A percentile compares a stretch with the other conserved stretches of the same genome.
Conservation (phyloP, 2,888 invertebrate species). For the Lasioglossum figueresi region DNA sequence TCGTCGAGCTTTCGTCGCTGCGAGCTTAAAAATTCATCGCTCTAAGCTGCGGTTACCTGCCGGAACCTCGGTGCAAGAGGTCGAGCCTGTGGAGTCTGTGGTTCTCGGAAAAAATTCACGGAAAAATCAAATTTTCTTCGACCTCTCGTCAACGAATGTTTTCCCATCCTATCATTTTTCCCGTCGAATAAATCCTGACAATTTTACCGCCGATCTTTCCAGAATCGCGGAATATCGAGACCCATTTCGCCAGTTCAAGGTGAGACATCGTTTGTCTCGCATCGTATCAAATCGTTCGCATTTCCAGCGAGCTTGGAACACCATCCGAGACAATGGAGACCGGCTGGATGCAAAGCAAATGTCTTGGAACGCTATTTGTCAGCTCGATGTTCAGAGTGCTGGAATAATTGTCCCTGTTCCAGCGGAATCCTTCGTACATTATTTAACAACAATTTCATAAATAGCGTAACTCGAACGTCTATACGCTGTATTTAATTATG, state of each 20-base stretch:
- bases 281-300: not conserved
- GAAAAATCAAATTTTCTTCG: not conserved
- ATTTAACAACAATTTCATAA: not conserved
- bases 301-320: not conserved
- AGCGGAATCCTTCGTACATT: not conserved
- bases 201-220: not conserved
- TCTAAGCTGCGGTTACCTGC: not conserved
- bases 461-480: not conserved
- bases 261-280: not conserved
- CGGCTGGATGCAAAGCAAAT: not conserved
- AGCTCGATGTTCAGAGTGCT: not conserved
- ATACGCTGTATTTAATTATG: too few species aligned
- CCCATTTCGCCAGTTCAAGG: not conserved
- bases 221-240: not conserved
- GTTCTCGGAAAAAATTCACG: not conserved
- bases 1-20: slow-evolving; percentile 1
- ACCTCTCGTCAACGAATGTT: too few species aligned
- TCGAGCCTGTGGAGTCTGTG: not conserved
- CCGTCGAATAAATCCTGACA: not conserved
- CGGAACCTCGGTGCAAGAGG: not conserved
- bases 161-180: not conserved
- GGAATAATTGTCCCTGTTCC: not conserved
- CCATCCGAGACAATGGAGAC: not conserved
- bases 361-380: not conserved
- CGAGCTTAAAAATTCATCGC: not conserved